Base-by-base conservation (phyloP, 2,888 invertebrate species). In the Phoronis australis region DNA sequence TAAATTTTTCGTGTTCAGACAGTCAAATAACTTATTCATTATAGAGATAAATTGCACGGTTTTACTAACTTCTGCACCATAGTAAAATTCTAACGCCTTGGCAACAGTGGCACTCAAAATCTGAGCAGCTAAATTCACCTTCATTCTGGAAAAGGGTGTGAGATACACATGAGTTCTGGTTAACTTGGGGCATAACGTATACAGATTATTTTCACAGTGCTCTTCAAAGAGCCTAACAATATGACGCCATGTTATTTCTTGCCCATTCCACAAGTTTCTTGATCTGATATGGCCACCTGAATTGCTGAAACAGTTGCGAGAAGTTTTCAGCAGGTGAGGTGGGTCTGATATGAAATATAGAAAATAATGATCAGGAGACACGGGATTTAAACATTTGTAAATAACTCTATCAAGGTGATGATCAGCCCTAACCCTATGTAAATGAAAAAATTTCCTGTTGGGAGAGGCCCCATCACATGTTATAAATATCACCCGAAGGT, bases 401-500 rank as follows among this genome's bases (percentile, higher is more conserved):
- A n/a, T n/a, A n/a, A n/a, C n/a, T n/a, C n/a, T n/a, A n/a, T n/a
- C n/a, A n/a, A n/a, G n/a, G n/a, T n/a, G n/a, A n/a, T n/a, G n/a
- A n/a, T n/a, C n/a, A n/a, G n/a, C n/a, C n/a, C n/a, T n/a, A n/a
- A n/a, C n/a, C n/a, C n/a, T n/a, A n/a, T n/a, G n/a, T n/a, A n/a
- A n/a, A n/a, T n/a, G n/a, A n/a, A n/a, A n/a, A n/a, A n/a, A n/a
- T n/a, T n/a, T n/a, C n/a, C n/a, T n/a, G n/a, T n/a, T n/a, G n/a
- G n/a, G n/a, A n/a, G n/a, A n/a, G n/a, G 55, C 57, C 6, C 55
- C 55, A 48, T 56, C 56, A 45, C 54, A 48, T n/a, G 56, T 55
- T 4, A 50, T 47, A 24, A 54, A 57, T 1, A 53, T n/a, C 1
- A 50, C 50, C 40, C 45, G 43, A n/a, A 58, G 35, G 6, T 41